Percentiles rank a stretch among this genome's conserved stretches.
Evolutionary conservation across 2,888 invertebrate species (phyloP).

Genomic region (Brachyptera putata): DNA sequence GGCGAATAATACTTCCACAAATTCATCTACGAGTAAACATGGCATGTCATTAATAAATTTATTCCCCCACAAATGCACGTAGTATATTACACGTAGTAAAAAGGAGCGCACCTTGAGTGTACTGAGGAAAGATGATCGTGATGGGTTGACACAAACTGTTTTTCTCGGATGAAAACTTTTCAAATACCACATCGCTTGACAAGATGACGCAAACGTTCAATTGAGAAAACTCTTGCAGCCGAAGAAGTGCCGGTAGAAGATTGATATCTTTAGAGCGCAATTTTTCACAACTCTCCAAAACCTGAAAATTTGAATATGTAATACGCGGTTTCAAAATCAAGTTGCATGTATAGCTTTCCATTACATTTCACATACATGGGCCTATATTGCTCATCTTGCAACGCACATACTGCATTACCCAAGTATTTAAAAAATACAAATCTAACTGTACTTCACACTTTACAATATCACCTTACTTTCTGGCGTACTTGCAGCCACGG

Average conservation of each 20-base stretch:
- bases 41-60: slow-evolving; percentile 29
- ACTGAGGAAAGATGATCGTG: slow-evolving; percentile 73
- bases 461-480: too few species aligned
- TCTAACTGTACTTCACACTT: too few species aligned
- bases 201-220: slow-evolving; percentile 71
- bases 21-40: slow-evolving; percentile 43
- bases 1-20: slow-evolving; percentile 42
- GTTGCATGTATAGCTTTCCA: too few species aligned
- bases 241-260: slow-evolving; percentile 66
- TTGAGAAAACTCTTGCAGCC: slow-evolving; percentile 67
- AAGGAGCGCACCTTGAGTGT: slow-evolving; percentile 56
- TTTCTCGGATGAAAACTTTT: slow-evolving; percentile 61
- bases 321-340: too few species aligned
- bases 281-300: slow-evolving; percentile 78
- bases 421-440: too few species aligned
- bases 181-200: slow-evolving; percentile 72
- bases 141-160: slow-evolving; percentile 60
- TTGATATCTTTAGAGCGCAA: slow-evolving; percentile 69
- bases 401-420: too few species aligned
- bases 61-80: slow-evolving; percentile 19
- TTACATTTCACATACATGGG: too few species aligned
- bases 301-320: too few species aligned
- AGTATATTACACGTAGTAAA: neutral
- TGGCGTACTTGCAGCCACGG: too few species aligned
- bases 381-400: too few species aligned